phyloP scores from a whole-genome alignment of 23 tunicate genomes.

The Oikopleura dioica region DNA sequence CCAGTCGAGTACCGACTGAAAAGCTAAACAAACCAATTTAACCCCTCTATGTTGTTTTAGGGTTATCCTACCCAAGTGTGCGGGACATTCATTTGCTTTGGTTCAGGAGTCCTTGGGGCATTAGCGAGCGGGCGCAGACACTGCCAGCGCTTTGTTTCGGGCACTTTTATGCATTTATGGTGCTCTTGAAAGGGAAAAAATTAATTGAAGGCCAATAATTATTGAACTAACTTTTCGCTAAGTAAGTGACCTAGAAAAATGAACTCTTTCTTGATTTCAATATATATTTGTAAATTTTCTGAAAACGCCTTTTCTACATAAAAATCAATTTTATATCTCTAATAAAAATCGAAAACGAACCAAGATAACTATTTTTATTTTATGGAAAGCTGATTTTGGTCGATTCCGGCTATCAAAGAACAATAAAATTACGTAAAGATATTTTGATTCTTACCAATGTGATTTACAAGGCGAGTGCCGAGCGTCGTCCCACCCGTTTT shows the following conservation, averaged over 20 bases:
- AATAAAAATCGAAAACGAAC: no score
- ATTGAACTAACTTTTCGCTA: not conserved
- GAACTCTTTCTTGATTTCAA: not conserved
- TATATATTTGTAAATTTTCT: no score
- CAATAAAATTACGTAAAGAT: no score
- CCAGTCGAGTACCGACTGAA: slow-evolving; percentile 69
- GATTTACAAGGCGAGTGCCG: slow-evolving; percentile 30
- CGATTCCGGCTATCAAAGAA: not conserved
- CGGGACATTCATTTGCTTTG: no score
- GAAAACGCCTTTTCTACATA: not conserved
- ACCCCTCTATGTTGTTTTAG: no score
- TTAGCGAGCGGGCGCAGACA: slow-evolving; percentile 37
- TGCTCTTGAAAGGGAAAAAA: not conserved
- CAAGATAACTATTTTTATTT: no score
- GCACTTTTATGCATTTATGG: slow-evolving; percentile 15
- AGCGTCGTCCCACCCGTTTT: slow-evolving; percentile 68
- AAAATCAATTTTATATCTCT: no score
- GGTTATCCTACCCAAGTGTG: no score
- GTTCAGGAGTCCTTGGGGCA: slow-evolving; percentile 5
- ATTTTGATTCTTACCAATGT: slow-evolving; percentile 12
- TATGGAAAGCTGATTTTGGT: no score
- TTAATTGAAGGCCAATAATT: not conserved
- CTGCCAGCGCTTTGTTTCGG: slow-evolving; percentile 13
- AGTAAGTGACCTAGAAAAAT: not conserved
- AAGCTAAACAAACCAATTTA: no score